Percentiles rank a stretch among this genome's conserved stretches.
These are phyloP conservation scores for Amphipyra tragopoginis DNA, from an alignment of 2,888 invertebrate genomes.

Conservation along the genomic window DNA sequence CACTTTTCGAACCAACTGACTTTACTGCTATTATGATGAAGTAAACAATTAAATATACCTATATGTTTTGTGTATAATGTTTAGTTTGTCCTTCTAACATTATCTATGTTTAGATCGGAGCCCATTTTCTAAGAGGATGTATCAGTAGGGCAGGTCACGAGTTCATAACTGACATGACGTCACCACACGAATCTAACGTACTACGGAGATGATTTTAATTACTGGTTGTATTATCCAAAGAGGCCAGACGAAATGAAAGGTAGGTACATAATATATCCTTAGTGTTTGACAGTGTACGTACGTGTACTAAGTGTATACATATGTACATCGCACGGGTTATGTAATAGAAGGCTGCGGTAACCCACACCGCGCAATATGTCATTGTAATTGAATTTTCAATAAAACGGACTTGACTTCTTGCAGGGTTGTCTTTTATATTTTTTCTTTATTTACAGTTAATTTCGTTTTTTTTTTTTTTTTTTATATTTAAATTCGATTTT, in stretches of 20 bases:
- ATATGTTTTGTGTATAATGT: neutral
- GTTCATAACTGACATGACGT: conserved; percentile 23
- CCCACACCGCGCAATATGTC: conserved; percentile 59
- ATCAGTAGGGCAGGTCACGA: conserved; percentile 40
- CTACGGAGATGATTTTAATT: conserved; percentile 30
- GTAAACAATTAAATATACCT: neutral
- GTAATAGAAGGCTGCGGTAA: conserved; percentile 54
- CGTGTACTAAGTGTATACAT: conserved; percentile 4
- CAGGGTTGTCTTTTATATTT: conserved; percentile 27
- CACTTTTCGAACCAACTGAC: too few species aligned
- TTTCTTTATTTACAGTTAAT: too few species aligned
- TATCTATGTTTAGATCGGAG: conserved; percentile 10
- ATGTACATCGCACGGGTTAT: conserved; percentile 45
- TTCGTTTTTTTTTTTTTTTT: too few species aligned
- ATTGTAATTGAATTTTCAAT: conserved; percentile 62
- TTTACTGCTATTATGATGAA: neutral
- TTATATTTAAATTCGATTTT: too few species aligned
- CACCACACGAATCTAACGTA: conserved; percentile 12
- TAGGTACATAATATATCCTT: conserved; percentile 24
- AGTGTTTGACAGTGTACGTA: conserved; percentile 14
- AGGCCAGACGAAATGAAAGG: conserved; percentile 25
- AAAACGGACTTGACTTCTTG: conserved; percentile 34
- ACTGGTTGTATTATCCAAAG: conserved; percentile 7
- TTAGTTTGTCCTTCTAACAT: conserved; percentile 10
- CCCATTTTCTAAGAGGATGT: conserved; percentile 23